These are phyloP conservation scores for Pangasius larnaudii DNA, from an alignment of 2,797 vertebrate genomes.

Conservation along the genomic window DNA sequence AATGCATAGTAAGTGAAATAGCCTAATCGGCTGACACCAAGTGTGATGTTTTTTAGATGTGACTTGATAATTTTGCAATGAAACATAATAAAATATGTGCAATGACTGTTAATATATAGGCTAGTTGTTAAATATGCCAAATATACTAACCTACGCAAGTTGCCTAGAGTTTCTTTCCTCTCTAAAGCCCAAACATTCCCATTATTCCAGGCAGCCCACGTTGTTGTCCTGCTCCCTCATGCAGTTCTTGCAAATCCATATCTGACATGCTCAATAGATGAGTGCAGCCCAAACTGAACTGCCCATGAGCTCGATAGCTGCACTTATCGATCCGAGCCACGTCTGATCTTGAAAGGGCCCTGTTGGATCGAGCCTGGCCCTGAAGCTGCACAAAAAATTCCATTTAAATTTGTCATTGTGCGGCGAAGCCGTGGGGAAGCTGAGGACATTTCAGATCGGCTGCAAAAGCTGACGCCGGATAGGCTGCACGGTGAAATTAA, in stretches of 20 bases:
- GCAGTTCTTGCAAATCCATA: constrained; percentile 60
- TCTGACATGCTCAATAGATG: constrained; percentile 23
- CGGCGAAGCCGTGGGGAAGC: constrained; percentile 18
- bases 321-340: constrained; percentile 82
- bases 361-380: constrained; percentile 80
- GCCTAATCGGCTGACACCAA: not conserved
- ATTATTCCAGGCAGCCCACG: constrained; percentile 81
- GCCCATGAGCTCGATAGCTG: constrained; percentile 79
- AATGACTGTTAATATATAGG: not conserved
- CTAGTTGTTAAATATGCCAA: not conserved
- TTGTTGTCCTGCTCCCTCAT: constrained; percentile 78
- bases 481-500: constrained; percentile 27
- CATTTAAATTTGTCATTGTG: constrained; percentile 88
- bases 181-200: constrained; percentile 60
- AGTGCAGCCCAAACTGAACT: constrained; percentile 1
- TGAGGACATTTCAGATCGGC: constrained; percentile 4
- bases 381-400: constrained; percentile 86
- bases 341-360: constrained; percentile 85
- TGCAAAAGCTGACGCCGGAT: not conserved
- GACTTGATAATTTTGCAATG: not conserved
- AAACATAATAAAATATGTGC: not conserved
- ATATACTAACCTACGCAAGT: not conserved
- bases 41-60: not conserved
- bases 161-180: not conserved
- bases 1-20: not conserved